These are phyloP conservation scores for Lithobates sylvaticus DNA, from an alignment of 2,797 vertebrate species.

Conservation along the genomic window DNA sequence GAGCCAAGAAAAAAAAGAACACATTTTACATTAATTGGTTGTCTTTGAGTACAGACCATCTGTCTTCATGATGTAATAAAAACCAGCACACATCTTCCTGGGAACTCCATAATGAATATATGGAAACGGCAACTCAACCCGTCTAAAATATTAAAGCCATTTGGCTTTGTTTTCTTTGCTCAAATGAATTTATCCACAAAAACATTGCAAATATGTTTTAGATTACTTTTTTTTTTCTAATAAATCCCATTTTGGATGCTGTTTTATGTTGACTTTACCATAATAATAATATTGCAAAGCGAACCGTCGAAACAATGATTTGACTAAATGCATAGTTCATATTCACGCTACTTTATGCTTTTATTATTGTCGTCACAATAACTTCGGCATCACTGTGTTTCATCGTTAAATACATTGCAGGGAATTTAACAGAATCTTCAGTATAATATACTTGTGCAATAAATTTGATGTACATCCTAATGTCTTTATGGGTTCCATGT, in stretches of 20 bases:
- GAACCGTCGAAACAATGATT: background rate
- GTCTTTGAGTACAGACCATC: conserved; percentile 78
- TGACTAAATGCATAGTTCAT: conserved; percentile 6
- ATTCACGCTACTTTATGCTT: background rate
- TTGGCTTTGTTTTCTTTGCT: conserved; percentile 9
- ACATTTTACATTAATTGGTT: conserved; percentile 80
- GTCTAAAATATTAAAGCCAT: conserved; percentile 53
- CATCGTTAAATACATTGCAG: conserved; percentile 9
- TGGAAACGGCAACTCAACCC: conserved; percentile 70
- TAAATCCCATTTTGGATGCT: conserved; percentile 19
- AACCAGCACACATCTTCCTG: conserved; percentile 71
- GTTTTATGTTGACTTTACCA: conserved; percentile 7
- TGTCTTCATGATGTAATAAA: conserved; percentile 76
- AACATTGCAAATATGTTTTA: conserved; percentile 10
- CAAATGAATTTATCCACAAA: conserved; percentile 2
- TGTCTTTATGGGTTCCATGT: conserved; percentile 18
- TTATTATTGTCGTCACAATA: conserved; percentile 11
- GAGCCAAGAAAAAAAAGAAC: conserved; percentile 72
- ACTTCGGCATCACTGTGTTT: background rate
- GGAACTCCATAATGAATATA: conserved; percentile 72
- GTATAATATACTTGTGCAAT: conserved; percentile 9
- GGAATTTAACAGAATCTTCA: background rate
- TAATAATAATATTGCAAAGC: conserved; percentile 7
- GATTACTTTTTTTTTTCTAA: conserved; percentile 7
- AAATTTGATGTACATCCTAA: conserved; percentile 6